Evolutionary conservation across 2,113 vertebrate genomes (phyloP), one percentile per base, ranked within the genome.

Genomic region (Rissa tridactyla): DNA sequence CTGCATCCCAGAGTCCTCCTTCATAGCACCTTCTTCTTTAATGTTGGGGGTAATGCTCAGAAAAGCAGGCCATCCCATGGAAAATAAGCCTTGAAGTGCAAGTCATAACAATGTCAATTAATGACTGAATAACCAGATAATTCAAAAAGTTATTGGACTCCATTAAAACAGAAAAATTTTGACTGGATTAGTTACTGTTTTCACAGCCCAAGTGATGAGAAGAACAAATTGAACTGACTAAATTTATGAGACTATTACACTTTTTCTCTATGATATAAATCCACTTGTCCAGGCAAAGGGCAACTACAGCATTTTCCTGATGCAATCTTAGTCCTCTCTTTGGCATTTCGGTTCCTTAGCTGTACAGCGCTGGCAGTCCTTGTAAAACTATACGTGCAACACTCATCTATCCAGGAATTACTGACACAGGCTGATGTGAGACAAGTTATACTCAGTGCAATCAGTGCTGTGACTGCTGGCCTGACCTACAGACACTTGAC

Each of bases 31-130:
- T 97, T 99, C 99, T 97, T 99, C 99, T 96, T 99, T 99, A 88
- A 99, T 99, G 80, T 99, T 99, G 75, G 99, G 99, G 42, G 99
- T 99, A 86, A 99, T 99, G 96, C 98, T 99, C 97, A 99, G 98
- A 79, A 99, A 99, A 51, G 99, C 99, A 22, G 99, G 99, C 99
- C 99, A 99, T 92, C 99, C 99, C 99, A 99, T 99, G 72, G 99
- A 99, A 96, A 99, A 99, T 10, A 99, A 99, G 15, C 99, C 99
- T 99, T 97, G 44, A 91, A 95, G 55, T 23, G 85, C 65, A 96
- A 97, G 84, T 62, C 71, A 64, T 10, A 83, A 91, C 68, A 80
- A 72, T 20, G 54, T 34, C 60, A 79, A 16, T 93, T 77, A 97
- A 79, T 22, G 30, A n/a, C 42, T 16, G 26, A 30, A 64, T 78